Percentiles rank a stretch among this genome's conserved stretches.
Conservation (phyloP, 2,113 vertebrate genomes). For the Eidolon helvum region DNA sequence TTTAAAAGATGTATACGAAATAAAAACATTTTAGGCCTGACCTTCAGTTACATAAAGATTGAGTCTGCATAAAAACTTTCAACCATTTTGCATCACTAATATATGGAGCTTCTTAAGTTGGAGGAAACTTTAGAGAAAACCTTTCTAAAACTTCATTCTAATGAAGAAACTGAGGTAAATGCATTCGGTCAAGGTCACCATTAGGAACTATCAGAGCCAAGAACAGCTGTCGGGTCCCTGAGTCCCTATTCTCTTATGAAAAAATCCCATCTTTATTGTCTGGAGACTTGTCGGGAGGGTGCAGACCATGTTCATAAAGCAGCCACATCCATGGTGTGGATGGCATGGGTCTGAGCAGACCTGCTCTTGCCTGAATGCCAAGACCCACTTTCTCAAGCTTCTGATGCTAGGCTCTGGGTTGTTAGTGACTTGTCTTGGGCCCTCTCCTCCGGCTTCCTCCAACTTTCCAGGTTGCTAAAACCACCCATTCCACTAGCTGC, state of each 20-base stretch:
- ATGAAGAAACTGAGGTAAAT: conserved; percentile 23
- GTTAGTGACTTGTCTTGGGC: not conserved
- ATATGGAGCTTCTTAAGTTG: conserved; percentile 30
- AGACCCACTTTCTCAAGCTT: not conserved
- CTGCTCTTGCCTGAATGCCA: not conserved
- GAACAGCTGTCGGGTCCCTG: not conserved
- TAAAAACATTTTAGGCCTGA: conserved; percentile 47
- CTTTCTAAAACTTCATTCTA: not conserved
- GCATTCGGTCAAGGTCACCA: conserved; percentile 1
- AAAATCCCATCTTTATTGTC: conserved; percentile 19
- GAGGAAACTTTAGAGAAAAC: not conserved
- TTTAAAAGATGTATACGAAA: conserved; percentile 60
- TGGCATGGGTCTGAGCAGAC: not conserved
- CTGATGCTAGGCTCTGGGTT: not conserved
- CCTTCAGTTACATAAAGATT: conserved; percentile 35
- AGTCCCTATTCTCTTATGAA: not conserved
- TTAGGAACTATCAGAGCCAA: not conserved
- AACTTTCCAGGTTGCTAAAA: not conserved
- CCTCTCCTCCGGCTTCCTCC: not conserved
- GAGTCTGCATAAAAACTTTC: conserved; percentile 18
- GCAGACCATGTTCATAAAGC: not conserved
- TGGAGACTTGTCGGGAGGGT: not conserved
- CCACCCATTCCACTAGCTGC: not conserved
- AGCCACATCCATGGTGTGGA: not conserved
- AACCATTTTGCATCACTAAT: conserved; percentile 24